Evolutionary conservation across 1,140 invertebrate genomes (phyloP), one percentile per base, ranked within the genome.

Genomic region (Drosophila ironensis): DNA sequence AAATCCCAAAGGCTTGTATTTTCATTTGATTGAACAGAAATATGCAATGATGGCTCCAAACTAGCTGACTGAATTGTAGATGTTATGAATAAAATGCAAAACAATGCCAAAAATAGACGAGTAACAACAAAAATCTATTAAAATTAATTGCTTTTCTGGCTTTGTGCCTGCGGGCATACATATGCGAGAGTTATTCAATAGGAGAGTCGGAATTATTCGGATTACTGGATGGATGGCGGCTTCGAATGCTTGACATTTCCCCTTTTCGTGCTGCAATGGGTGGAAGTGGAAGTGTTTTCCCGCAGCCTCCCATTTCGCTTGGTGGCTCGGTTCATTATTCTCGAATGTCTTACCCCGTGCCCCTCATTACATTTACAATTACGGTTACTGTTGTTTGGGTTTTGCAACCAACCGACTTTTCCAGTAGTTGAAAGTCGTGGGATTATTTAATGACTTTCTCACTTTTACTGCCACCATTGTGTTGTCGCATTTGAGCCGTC

Each of bases 401-500:
- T 11, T 46, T 47, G 57, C 57, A 41, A 44, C 9, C 28, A 30
- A 30, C 40, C 30, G 59, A 61, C 56, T 61, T 63, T 63, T 61
- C 56, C 59, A 63, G 59, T 63, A 61, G 59, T 61, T 63, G 59
- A 63, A 63, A 63, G 59, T 63, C 56, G 59, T 63, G 59, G 59
- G 59, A 63, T 63, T 63, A 63, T 60, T 63, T 63, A 63, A 63
- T 63, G 59, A 63, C 59, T 63, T 63, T 63, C 59, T 63, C 59
- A 63, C 59, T 63, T 63, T 63, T 63, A 63, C 57, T 63, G 33
- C 40, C 59, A 11, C 54, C 30, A 60, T 63, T 60, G 54, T 57
- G 53, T 63, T 56, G 27, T 45, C 54, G 28, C 37, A 30, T 30
- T 30, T 8, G 40, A 37, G 44, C 22, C 25, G 28, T 37, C 22